phyloP scores from a whole-genome alignment of 2,888 invertebrate species.

The Dicroscelio sp. region DNA sequence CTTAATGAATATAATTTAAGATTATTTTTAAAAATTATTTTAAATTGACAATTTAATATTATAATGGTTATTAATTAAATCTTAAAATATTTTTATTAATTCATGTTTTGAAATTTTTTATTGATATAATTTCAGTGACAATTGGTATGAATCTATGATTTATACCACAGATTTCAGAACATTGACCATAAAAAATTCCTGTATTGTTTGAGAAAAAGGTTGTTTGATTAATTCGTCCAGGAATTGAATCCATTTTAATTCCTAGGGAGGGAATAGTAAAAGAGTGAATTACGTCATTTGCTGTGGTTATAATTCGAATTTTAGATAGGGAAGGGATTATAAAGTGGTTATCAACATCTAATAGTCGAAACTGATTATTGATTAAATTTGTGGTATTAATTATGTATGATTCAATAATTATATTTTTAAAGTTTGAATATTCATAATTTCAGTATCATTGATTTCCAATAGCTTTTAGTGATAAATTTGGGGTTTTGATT shows the following conservation, averaged over 20 bases:
- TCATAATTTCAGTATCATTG: constrained; percentile 94
- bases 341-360: constrained; percentile 94
- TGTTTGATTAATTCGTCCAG: constrained; percentile 94
- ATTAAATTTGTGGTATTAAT: constrained; percentile 85
- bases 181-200: constrained; percentile 95
- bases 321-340: constrained; percentile 93
- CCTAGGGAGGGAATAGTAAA: constrained; percentile 93
- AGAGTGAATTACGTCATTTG: constrained; percentile 94
- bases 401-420: constrained; percentile 94
- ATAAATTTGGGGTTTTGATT: constrained; percentile 92
- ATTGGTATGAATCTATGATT: constrained; percentile 96
- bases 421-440: constrained; percentile 93
- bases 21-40: background rate
- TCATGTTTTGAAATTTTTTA: constrained; percentile 89
- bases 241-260: constrained; percentile 93
- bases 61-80: background rate
- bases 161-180: constrained; percentile 96
- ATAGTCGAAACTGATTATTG: constrained; percentile 92
- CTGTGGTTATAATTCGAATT: constrained; percentile 93
- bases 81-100: constrained; percentile 91
- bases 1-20: too few species aligned
- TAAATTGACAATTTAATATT: background rate
- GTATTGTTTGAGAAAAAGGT: constrained; percentile 93
- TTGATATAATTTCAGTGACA: constrained; percentile 93
- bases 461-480: constrained; percentile 93